phyloP scores from a whole-genome alignment of 2,113 vertebrate species.

The Phoxinus phoxinus region DNA sequence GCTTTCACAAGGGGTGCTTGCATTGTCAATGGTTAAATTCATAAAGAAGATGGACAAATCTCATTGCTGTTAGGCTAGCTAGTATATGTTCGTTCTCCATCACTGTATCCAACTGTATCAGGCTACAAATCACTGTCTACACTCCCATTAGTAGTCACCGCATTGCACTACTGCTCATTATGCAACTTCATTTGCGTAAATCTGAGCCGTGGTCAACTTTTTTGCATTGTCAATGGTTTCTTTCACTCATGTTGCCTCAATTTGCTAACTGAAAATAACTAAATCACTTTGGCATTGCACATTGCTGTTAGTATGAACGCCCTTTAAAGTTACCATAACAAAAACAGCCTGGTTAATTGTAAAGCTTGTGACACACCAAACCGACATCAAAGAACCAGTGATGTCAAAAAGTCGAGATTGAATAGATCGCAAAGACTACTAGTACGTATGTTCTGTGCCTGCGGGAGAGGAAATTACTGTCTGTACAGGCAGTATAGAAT shows the following conservation, averaged over 20 bases:
- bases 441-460: neutral
- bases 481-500: neutral
- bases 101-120: neutral
- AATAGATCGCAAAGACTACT: neutral
- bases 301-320: neutral
- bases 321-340: neutral
- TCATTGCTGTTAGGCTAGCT: neutral
- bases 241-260: neutral
- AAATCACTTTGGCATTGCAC: neutral
- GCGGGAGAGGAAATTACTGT: neutral
- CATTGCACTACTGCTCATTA: neutral
- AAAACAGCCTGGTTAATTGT: neutral
- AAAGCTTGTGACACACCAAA: no score
- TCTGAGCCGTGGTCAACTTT: neutral
- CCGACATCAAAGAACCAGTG: no score
- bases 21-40: neutral
- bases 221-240: neutral
- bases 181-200: neutral
- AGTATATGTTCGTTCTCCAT: neutral
- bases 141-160: neutral
- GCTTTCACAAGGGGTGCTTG: neutral
- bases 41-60: neutral
- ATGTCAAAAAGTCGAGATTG: no score
- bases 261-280: neutral
- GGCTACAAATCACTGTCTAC: neutral